These are phyloP conservation scores for Xanthostigma xanthostigma DNA, from an alignment of 2,888 invertebrate genomes.

Conservation along the genomic window DNA sequence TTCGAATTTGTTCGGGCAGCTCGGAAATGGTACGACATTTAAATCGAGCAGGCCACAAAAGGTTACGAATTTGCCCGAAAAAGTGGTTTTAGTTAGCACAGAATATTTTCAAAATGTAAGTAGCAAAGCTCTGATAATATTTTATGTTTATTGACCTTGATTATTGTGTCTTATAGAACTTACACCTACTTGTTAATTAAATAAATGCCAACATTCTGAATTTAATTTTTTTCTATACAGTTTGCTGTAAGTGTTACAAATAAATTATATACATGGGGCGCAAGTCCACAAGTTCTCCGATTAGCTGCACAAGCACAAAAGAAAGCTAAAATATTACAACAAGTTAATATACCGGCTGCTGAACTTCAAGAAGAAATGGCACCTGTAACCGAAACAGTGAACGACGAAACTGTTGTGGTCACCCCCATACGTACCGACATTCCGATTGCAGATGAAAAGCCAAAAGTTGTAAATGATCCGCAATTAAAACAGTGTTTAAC, in stretches of 20 bases:
- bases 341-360: constrained; percentile 25
- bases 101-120: constrained; percentile 68
- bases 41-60: constrained; percentile 48
- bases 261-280: constrained; percentile 59
- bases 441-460: constrained; percentile 2
- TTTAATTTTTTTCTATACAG: constrained; percentile 26
- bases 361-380: constrained; percentile 25
- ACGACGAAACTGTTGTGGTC: constrained; percentile 8
- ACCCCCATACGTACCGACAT: not conserved
- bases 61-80: constrained; percentile 36
- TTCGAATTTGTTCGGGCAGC: constrained; percentile 65
- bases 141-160: not conserved
- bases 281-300: constrained; percentile 58
- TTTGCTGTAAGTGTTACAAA: constrained; percentile 49
- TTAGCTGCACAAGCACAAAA: constrained; percentile 48
- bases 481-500: not conserved
- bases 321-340: constrained; percentile 36
- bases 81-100: constrained; percentile 38
- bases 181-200: not conserved
- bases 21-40: constrained; percentile 40
- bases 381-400: constrained; percentile 14
- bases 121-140: too few species aligned
- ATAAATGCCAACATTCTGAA: not conserved
- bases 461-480: not conserved
- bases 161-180: not conserved